Evolutionary conservation across 2,113 vertebrate species (phyloP), one percentile per base, ranked within the genome.

Genomic region (Chloropsis hardwickii): DNA sequence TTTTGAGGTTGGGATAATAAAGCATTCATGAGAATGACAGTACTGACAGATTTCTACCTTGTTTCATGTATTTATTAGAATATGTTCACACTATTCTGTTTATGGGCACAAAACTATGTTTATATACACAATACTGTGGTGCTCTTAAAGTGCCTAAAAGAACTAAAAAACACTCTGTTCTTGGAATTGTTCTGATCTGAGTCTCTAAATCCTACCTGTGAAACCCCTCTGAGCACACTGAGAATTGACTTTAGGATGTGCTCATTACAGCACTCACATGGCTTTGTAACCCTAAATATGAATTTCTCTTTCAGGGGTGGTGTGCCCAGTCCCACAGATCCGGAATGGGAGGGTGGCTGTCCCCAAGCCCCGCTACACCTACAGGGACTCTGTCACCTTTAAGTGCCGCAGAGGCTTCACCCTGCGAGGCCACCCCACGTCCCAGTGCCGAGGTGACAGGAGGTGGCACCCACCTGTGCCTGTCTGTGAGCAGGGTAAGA

Each of bases 401-500:
- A 23, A 14, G 40, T 98, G 98, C 93, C 18, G 1, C 3, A 0
- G 35, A 37, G 98, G 97, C 35, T 98, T 97, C 86, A 93, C 87
- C 76, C 25, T 98, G 92, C 88, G 70, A 53, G 98, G 98, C 85
- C 93, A 92, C 24, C 11, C 2, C 77, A 80, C 31, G 6, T 74
- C 96, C 47, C 97, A 74, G 76, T 98, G 98, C 94, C 96, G 15
- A 25, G 96, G 93, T 4, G 23, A 96, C 51, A 28, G 47, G 13
- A 94, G 50, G 2, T 98, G 98, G 98, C 81, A 95, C 28, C 97
- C 98, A 6, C 64, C 97, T 1, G 6, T 53, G 1, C 98, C 98
- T 4, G 27, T 53, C 35, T 98, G 98, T 27, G 88, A 95, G 81
- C 69, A 48, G 95, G 97, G 97, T 98, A 95, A 98, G 95, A 1